phyloP scores from a whole-genome alignment of 2,888 invertebrate genomes.

The Acanthosepion esculentum region DNA sequence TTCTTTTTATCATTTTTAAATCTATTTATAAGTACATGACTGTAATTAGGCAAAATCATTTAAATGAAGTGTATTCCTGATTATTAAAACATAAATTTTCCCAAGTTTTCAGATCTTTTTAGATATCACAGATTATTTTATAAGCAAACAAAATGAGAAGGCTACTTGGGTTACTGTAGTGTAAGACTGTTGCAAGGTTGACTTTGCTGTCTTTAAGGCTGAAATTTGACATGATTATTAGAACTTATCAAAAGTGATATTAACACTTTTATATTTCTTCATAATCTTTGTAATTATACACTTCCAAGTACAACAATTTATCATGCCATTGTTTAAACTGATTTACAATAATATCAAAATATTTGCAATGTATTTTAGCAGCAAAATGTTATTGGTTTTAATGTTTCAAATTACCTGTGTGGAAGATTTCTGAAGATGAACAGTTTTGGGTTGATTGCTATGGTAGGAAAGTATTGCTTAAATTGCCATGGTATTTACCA shows the following conservation, averaged over 20 bases:
- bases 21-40: background rate
- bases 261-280: background rate
- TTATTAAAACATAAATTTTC: background rate
- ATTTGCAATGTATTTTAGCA: background rate
- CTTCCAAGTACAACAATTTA: background rate
- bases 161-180: too few species aligned
- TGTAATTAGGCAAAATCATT: background rate
- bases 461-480: slow-evolving; percentile 1
- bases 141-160: background rate
- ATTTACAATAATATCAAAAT: background rate
- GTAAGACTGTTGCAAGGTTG: background rate
- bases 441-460: slow-evolving; percentile 33
- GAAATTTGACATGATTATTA: background rate
- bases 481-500: background rate
- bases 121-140: slow-evolving; percentile 1
- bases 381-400: background rate
- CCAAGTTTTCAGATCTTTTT: background rate
- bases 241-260: too few species aligned
- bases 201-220: background rate
- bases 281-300: background rate
- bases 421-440: background rate
- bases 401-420: background rate
- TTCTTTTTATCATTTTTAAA: background rate
- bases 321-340: background rate
- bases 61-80: background rate